A percentile compares a stretch with the other conserved stretches of the same genome.
phyloP scores from a whole-genome alignment of 2,888 invertebrate species.

The Eupithecia centaureata region DNA sequence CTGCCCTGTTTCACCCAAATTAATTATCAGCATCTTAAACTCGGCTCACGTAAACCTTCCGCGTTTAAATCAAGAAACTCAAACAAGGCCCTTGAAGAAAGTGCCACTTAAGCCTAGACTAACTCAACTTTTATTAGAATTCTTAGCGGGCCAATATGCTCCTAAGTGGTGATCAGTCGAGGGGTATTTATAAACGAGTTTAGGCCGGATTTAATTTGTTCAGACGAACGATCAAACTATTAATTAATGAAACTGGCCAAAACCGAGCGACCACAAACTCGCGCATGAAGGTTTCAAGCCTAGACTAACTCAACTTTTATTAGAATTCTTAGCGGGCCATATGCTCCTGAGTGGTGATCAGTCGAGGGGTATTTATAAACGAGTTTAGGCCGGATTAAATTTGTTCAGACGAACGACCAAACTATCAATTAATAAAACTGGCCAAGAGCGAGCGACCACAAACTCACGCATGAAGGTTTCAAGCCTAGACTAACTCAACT shows the following conservation, averaged over 20 bases:
- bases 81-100: conserved; percentile 45
- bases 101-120: conserved; percentile 60
- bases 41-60: conserved; percentile 45
- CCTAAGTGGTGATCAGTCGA: conserved; percentile 61
- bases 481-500: conserved; percentile 63
- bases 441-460: too few species aligned
- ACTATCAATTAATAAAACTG: too few species aligned
- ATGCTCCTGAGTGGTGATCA: conserved; percentile 66
- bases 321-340: conserved; percentile 73
- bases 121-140: conserved; percentile 74
- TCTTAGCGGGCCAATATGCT: conserved; percentile 70
- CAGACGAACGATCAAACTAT: too few species aligned
- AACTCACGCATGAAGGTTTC: too few species aligned
- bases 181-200: conserved; percentile 8
- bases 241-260: too few species aligned
- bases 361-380: conserved; percentile 19
- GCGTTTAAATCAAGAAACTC: conserved; percentile 57
- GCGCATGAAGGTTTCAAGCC: too few species aligned
- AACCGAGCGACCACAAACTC: too few species aligned
- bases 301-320: conserved; percentile 71
- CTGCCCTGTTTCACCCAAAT: not conserved
- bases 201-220: not conserved
- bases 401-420: too few species aligned
- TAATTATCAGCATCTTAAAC: conserved; percentile 15
- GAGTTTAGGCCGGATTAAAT: not conserved